Conservation (phyloP, 37 sponge, comb jelly and placozoan genomes). For the Cladorhizidae sp. region DNA sequence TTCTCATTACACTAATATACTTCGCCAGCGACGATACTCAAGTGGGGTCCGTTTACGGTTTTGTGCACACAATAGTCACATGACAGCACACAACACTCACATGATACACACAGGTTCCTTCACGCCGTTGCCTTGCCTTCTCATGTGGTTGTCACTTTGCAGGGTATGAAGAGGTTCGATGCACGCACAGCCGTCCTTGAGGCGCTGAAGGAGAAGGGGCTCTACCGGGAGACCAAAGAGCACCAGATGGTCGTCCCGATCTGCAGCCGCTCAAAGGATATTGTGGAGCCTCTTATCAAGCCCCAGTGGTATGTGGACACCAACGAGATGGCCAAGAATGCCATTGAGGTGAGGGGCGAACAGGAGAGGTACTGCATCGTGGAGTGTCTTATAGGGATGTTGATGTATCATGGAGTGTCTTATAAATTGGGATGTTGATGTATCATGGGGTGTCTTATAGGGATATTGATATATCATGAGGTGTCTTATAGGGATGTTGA, state of each 20-base stretch:
- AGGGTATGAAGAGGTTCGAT: slow-evolving; percentile 95
- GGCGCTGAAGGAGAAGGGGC: slow-evolving; percentile 91
- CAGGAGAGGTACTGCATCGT: too few relatives aligned
- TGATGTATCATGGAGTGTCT: too few relatives aligned
- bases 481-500: too few relatives aligned
- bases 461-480: too few relatives aligned
- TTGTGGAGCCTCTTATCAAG: slow-evolving; percentile 97
- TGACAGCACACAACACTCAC: background rate
- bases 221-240: slow-evolving; percentile 85
- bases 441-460: too few relatives aligned
- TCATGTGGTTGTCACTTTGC: background rate
- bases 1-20: too few relatives aligned
- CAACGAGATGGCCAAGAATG: slow-evolving; percentile 84
- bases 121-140: background rate
- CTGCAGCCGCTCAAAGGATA: slow-evolving; percentile 96
- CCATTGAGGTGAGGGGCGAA: slow-evolving; percentile 69
- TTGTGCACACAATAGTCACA: background rate
- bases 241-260: slow-evolving; percentile 94
- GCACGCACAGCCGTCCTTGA: slow-evolving; percentile 88
- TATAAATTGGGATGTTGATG: too few relatives aligned
- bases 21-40: too few relatives aligned
- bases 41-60: background rate
- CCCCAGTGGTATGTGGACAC: slow-evolving; percentile 97
- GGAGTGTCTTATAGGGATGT: too few relatives aligned
- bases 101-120: background rate